Percentiles rank a stretch among this genome's conserved stretches.
These are phyloP conservation scores for Anastatus disparis DNA, from an alignment of 1,140 invertebrate genomes.

Conservation along the genomic window DNA sequence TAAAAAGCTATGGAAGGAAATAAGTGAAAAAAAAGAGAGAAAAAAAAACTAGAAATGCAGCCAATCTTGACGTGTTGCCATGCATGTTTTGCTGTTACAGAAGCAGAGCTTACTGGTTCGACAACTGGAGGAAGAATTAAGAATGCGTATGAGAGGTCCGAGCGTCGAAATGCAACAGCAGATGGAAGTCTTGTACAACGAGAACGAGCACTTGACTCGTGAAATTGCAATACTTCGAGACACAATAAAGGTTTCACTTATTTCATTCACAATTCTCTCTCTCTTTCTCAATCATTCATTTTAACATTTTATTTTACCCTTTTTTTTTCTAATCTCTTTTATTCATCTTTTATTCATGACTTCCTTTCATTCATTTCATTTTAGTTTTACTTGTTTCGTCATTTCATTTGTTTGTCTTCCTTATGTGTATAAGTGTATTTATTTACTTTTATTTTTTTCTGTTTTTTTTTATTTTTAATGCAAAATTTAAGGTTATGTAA, in stretches of 20 bases:
- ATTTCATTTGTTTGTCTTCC: constrained; percentile 13
- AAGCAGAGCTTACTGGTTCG: constrained; percentile 96
- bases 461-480: too few species aligned
- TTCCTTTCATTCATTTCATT: too few species aligned
- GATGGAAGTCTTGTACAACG: constrained; percentile 90
- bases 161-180: constrained; percentile 91
- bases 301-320: too few species aligned
- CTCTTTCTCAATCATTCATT: not conserved
- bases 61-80: constrained; percentile 28
- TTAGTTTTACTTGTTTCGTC: not conserved
- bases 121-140: constrained; percentile 91
- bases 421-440: too few species aligned
- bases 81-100: constrained; percentile 69
- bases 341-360: too few species aligned
- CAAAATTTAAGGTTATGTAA: too few species aligned
- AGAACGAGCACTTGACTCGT: constrained; percentile 94
- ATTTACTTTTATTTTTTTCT: too few species aligned
- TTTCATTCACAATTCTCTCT: constrained; percentile 20
- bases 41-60: too few species aligned
- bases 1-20: too few species aligned
- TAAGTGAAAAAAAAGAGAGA: too few species aligned
- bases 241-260: constrained; percentile 84
- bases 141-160: constrained; percentile 85
- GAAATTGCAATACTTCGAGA: constrained; percentile 95
- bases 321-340: too few species aligned